Conservation (phyloP, 2,888 invertebrate species). For the Chymomyza caudatula region DNA sequence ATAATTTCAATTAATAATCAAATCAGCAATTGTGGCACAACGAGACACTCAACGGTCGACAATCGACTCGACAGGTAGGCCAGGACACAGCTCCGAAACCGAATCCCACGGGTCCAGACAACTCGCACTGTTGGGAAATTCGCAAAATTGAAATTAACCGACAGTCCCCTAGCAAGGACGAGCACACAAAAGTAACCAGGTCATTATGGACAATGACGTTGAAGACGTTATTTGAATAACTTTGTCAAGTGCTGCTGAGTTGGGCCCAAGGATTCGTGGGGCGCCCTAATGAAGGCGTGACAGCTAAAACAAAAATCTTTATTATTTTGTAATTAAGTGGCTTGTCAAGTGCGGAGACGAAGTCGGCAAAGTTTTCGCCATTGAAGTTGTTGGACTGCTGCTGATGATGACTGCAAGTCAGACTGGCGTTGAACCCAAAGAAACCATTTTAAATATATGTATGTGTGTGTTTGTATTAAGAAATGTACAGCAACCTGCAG, state of each 20-base stretch:
- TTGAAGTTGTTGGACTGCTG: neutral
- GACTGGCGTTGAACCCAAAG: neutral
- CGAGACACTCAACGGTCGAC: neutral
- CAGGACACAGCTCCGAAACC: neutral
- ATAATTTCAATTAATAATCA: constrained; percentile 69
- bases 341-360: constrained; percentile 37
- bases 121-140: constrained; percentile 31
- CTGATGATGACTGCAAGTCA: neutral
- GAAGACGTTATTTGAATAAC: constrained; percentile 54
- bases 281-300: constrained; percentile 59
- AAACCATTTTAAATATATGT: neutral
- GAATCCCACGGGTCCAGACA: constrained; percentile 38
- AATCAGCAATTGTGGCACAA: constrained; percentile 51
- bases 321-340: constrained; percentile 72
- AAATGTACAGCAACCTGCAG: neutral
- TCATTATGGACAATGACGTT: constrained; percentile 51
- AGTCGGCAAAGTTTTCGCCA: constrained; percentile 3
- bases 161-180: neutral
- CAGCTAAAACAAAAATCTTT: constrained; percentile 54
- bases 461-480: neutral
- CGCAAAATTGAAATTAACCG: constrained; percentile 62
- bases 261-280: constrained; percentile 13
- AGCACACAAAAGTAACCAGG: constrained; percentile 57
- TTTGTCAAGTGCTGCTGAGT: constrained; percentile 13
- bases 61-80: neutral